phyloP scores from a whole-genome alignment of 1,140 invertebrate genomes.

The Cheumatopsyche charites region DNA sequence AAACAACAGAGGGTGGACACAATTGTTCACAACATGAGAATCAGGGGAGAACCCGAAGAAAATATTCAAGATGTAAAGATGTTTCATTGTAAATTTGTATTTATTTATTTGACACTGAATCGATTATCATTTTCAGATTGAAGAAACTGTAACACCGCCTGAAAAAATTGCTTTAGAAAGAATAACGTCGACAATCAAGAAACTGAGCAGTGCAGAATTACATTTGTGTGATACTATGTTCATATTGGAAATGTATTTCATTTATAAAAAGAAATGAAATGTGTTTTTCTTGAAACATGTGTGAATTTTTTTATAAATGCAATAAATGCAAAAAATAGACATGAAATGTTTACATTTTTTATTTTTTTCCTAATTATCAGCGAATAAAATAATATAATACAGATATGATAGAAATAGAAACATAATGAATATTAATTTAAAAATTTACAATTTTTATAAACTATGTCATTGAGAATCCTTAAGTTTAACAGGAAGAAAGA shows the following conservation, averaged over 20 bases:
- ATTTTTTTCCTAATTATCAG: slow-evolving; percentile 9
- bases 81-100: slow-evolving; percentile 21
- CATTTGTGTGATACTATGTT: slow-evolving; percentile 78
- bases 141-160: slow-evolving; percentile 78
- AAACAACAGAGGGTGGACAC: slow-evolving; percentile 84
- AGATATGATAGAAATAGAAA: slow-evolving; percentile 15
- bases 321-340: not conserved
- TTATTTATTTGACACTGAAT: not conserved
- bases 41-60: slow-evolving; percentile 73
- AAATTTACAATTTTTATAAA: slow-evolving; percentile 12
- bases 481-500: not conserved
- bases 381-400: slow-evolving; percentile 18
- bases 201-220: slow-evolving; percentile 70
- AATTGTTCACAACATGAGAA: slow-evolving; percentile 75
- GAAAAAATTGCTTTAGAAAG: slow-evolving; percentile 72
- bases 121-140: slow-evolving; percentile 62
- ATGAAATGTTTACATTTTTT: not conserved
- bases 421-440: slow-evolving; percentile 5
- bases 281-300: not conserved
- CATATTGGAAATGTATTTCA: slow-evolving; percentile 68
- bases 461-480: not conserved
- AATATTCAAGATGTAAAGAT: slow-evolving; percentile 76
- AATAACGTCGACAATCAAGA: slow-evolving; percentile 70
- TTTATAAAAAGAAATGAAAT: slow-evolving; percentile 50
- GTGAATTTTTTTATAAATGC: not conserved